Conservation (phyloP, 2,113 vertebrate genomes). For the Trematomus loennbergii region DNA sequence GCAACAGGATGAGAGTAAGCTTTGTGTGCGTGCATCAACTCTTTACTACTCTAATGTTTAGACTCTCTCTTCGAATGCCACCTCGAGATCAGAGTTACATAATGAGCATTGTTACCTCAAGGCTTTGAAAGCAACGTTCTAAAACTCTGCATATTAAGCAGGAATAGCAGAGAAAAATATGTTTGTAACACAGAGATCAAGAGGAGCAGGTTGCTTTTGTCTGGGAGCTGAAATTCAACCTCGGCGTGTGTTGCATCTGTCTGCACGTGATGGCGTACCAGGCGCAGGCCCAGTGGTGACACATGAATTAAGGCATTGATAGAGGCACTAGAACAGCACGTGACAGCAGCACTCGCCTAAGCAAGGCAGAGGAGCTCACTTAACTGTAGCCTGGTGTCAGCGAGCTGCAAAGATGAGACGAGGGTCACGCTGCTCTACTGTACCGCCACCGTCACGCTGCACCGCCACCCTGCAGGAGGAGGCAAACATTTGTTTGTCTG, state of each 20-base stretch:
- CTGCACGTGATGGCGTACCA: constrained; percentile 50
- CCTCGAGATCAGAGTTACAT: constrained; percentile 36
- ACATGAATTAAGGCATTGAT: constrained; percentile 82
- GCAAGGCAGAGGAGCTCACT: constrained; percentile 56
- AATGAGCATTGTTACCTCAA: constrained; percentile 35
- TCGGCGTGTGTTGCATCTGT: constrained; percentile 23
- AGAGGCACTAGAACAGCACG: constrained; percentile 80
- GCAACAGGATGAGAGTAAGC: constrained; percentile 19
- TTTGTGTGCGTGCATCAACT: constrained; percentile 38
- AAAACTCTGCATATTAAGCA: constrained; percentile 25
- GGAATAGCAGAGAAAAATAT: not conserved
- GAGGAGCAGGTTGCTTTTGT: constrained; percentile 13
- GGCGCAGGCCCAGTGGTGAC: constrained; percentile 65
- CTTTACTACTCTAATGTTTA: constrained; percentile 16
- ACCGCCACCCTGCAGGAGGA: constrained; percentile 29
- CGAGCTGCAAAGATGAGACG: constrained; percentile 37
- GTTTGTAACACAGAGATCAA: not conserved
- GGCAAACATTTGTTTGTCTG: constrained; percentile 24
- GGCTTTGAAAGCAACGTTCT: constrained; percentile 25
- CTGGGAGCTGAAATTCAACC: constrained; percentile 28
- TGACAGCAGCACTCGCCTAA: constrained; percentile 65
- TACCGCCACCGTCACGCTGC: constrained; percentile 20
- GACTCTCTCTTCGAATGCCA: constrained; percentile 45
- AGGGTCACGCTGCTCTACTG: constrained; percentile 44
- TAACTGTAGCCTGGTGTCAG: constrained; percentile 55